These are phyloP conservation scores for Rhabdomys dilectus DNA, from an alignment of 2,113 vertebrate species.

Conservation along the genomic window DNA sequence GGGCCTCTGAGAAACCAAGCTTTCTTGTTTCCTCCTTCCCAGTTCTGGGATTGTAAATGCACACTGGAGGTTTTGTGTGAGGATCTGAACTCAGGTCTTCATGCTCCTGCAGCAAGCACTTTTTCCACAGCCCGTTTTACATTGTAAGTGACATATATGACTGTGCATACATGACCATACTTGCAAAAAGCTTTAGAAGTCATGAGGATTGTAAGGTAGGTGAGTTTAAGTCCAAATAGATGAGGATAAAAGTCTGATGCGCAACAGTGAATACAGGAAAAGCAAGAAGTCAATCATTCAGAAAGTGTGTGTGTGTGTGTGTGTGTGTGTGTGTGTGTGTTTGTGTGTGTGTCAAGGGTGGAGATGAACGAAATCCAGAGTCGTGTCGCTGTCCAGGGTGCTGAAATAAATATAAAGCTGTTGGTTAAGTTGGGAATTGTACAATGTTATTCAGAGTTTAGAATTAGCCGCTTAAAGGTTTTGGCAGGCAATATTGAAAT, in stretches of 20 bases:
- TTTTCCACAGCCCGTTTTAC: background rate
- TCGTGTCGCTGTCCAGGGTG: background rate
- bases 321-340: background rate
- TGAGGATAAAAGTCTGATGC: background rate
- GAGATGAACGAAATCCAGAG: background rate
- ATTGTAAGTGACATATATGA: background rate
- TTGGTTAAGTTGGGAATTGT: background rate
- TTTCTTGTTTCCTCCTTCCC: background rate
- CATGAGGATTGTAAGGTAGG: background rate
- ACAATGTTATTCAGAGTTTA: background rate
- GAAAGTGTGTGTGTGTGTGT: background rate
- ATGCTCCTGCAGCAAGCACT: background rate
- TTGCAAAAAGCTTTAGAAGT: constrained; percentile 19
- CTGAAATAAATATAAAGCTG: background rate
- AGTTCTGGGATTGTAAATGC: background rate
- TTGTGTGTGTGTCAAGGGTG: background rate
- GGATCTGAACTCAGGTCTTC: background rate
- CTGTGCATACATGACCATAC: background rate
- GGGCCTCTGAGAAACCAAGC: background rate
- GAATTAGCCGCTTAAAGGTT: background rate
- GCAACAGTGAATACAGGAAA: background rate
- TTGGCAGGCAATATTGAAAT: constrained; percentile 19
- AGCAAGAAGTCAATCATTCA: constrained; percentile 29
- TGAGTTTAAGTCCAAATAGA: background rate
- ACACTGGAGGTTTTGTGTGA: background rate